Percentiles rank a stretch among this genome's conserved stretches.
Conservation (phyloP, 1,140 invertebrate species). For the Aphelinus certus region DNA sequence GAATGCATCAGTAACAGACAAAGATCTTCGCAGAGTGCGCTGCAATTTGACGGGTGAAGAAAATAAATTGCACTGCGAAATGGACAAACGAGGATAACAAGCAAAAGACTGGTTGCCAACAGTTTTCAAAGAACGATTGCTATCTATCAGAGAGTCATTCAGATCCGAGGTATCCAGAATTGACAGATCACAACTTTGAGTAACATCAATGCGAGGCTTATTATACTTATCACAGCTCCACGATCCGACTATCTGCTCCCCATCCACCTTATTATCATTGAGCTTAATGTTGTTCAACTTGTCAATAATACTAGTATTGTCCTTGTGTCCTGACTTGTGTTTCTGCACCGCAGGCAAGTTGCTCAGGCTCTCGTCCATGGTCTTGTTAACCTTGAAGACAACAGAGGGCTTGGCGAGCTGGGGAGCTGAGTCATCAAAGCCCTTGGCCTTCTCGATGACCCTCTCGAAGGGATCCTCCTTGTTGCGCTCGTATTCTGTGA, state of each 20-base stretch:
- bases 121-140: not conserved
- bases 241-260: not conserved
- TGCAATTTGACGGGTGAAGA: too few species aligned
- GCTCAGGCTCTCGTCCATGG: slow-evolving; percentile 42
- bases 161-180: slow-evolving; percentile 53
- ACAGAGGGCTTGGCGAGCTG: slow-evolving; percentile 34
- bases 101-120: too few species aligned
- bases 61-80: too few species aligned
- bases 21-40: slow-evolving; percentile 37
- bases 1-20: slow-evolving; percentile 45
- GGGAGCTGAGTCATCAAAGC: slow-evolving; percentile 36
- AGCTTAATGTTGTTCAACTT: slow-evolving; percentile 35
- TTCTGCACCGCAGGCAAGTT: slow-evolving; percentile 8
- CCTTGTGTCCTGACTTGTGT: not conserved
- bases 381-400: slow-evolving; percentile 50
- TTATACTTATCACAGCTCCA: slow-evolving; percentile 24
- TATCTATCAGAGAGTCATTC: slow-evolving; percentile 53
- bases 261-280: slow-evolving; percentile 20
- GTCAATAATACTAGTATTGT: slow-evolving; percentile 16
- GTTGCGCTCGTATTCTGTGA: slow-evolving; percentile 51
- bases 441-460: slow-evolving; percentile 49
- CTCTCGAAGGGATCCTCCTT: slow-evolving; percentile 57
- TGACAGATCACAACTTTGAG: slow-evolving; percentile 40
- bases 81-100: too few species aligned
- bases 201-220: slow-evolving; percentile 2